These are phyloP conservation scores for Gambelia wislizenii DNA, from an alignment of 2,797 vertebrate genomes.

Conservation along the genomic window DNA sequence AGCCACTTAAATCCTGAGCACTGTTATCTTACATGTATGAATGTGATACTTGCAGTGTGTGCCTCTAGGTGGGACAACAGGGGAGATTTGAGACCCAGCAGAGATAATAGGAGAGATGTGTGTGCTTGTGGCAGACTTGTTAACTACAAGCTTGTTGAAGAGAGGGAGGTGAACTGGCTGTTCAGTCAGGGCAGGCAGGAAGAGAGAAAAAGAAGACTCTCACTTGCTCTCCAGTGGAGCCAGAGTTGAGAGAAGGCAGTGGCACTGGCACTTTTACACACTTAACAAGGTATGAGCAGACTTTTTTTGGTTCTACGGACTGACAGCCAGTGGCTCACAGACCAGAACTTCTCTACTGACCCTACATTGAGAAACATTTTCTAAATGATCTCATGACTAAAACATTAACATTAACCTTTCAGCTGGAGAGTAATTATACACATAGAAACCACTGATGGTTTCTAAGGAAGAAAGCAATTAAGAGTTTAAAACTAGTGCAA, in stretches of 20 bases:
- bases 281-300: no score
- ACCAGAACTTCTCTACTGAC: background rate
- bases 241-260: background rate
- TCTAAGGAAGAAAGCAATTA: background rate
- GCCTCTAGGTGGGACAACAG: no score
- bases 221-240: background rate
- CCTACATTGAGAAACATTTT: background rate
- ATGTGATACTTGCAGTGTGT: background rate
- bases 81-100: no score
- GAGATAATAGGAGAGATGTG: no score
- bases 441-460: background rate
- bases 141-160: no score
- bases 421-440: background rate
- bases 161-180: background rate
- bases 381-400: no score
- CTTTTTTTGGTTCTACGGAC: no score
- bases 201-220: background rate
- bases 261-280: no score
- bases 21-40: background rate
- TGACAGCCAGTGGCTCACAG: no score
- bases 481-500: background rate
- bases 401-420: background rate
- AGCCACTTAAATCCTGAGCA: background rate
- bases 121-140: no score
- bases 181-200: background rate